Evolutionary conservation across 37 sponge, comb jelly and placozoan genomes (phyloP), one percentile per base, ranked within the genome.

Genomic region (Diacarnus erythraeanus): DNA sequence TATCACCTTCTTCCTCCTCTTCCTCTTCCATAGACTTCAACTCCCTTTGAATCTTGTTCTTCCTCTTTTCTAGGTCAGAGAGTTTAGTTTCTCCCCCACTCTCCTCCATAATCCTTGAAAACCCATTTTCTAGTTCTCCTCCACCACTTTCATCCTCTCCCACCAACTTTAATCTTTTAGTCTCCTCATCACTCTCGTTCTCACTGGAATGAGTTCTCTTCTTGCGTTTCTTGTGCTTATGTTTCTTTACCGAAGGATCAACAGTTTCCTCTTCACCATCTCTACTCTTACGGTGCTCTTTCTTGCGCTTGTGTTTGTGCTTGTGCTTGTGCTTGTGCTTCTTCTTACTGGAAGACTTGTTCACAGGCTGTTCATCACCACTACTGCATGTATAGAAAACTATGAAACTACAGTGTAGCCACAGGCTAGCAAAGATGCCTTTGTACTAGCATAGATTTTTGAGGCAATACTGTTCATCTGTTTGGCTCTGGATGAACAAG

Each of bases 281-380:
- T 20, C 26, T 56, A 17, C 36, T 23, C 58, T 81, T 75, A 12
- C 36, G 57, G 47, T 89, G 83, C 12, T 91, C 80, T 40, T 94
- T 88, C 65, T 91, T 83, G 69, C 87, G 80, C 73, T 90, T 86
- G 69, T 91, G 95, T 35, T 94, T 91, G 61, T 94, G 93, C 56
- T 94, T 90, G 44, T 94, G 92, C 74, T 86, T 93, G 57, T 80
- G 81, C 38, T 92, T 92, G 44, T 72, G 78, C 69, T 92, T 92
- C 78, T 87, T 70, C 64, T 75, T 81, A 38, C 23, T 8, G 38
- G 38, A 22, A 71, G 38, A 35, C 8, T 61, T 27, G 30, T 15
- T 27, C 6, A 25, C 20, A 20, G 26, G 29, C 26, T 25, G n/a
- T 21, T 72, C 72, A 17, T 21, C 73, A 40, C 21, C 42, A 23